Percentiles rank a stretch among this genome's conserved stretches.
Conservation (phyloP, 2,113 vertebrate genomes). For the Onychostruthus taczanowskii region DNA sequence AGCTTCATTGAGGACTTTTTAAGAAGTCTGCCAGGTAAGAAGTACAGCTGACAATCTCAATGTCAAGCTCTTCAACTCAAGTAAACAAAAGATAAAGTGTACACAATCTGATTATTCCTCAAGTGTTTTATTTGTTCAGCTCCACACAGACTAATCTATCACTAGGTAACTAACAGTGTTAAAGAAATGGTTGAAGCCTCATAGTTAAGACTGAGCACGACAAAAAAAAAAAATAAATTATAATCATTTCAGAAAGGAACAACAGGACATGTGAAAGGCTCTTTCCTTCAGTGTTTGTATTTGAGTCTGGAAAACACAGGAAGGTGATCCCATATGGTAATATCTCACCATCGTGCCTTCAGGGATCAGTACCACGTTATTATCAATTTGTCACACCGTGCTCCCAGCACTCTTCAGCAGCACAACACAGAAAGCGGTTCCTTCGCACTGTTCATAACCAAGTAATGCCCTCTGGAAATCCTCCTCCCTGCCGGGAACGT, state of each 20-base stretch:
- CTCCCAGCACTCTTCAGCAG: not conserved
- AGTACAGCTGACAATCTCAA: not conserved
- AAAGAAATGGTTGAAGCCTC: not conserved
- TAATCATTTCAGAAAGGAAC: not conserved
- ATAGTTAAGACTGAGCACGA: not conserved
- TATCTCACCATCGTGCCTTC: not conserved
- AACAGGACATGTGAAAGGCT: not conserved
- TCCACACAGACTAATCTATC: not conserved
- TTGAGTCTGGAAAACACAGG: too few species aligned
- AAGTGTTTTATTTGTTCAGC: not conserved
- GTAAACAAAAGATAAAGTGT: not conserved
- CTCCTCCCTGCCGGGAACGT: not conserved
- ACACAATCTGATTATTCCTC: not conserved
- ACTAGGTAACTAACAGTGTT: not conserved
- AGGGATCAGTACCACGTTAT: not conserved
- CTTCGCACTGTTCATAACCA: fast-evolving
- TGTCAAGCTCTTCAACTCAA: not conserved
- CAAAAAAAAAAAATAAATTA: fast-evolving
- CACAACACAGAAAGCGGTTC: not conserved
- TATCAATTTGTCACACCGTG: not conserved
- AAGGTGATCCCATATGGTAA: not conserved
- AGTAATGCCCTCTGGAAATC: not conserved
- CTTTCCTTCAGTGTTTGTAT: not conserved
- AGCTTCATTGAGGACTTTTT: not conserved
- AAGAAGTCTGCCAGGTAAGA: not conserved